Percentiles rank a stretch among this genome's conserved stretches.
phyloP scores from a whole-genome alignment of 2,797 vertebrate genomes.

The Pipistrellus pygmaeus region DNA sequence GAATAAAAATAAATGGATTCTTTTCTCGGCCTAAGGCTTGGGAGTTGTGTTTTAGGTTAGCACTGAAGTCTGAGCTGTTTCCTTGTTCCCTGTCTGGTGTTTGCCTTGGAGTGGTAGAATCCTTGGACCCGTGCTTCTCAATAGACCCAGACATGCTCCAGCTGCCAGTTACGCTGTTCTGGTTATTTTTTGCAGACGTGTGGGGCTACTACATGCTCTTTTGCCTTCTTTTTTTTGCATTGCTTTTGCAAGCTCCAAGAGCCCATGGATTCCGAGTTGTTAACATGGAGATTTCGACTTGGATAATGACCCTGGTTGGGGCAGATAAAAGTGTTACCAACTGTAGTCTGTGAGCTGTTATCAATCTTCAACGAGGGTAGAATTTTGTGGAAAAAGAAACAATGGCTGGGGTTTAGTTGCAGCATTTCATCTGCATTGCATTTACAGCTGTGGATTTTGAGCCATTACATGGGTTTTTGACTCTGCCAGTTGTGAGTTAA shows the following conservation, averaged over 20 bases:
- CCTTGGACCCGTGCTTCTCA: not conserved
- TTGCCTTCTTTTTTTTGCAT: not conserved
- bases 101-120: not conserved
- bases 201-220: not conserved
- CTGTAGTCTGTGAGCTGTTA: slow-evolving; percentile 7
- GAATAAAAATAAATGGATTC: not conserved
- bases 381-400: slow-evolving; percentile 62
- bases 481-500: slow-evolving; percentile 74
- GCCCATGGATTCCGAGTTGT: slow-evolving; percentile 39
- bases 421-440: slow-evolving; percentile 61
- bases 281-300: slow-evolving; percentile 40
- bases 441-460: slow-evolving; percentile 77
- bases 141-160: not conserved
- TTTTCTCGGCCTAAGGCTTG: not conserved
- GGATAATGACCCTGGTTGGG: not conserved
- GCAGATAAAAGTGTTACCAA: slow-evolving; percentile 12
- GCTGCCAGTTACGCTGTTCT: not conserved
- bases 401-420: slow-evolving; percentile 25
- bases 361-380: slow-evolving; percentile 40
- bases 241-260: slow-evolving; percentile 45
- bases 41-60: not conserved
- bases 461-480: slow-evolving; percentile 65
- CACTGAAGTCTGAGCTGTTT: not conserved
- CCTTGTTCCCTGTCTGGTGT: not conserved
- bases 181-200: slow-evolving; percentile 22